Conservation (phyloP, 2,797 vertebrate species). For the Epinephelus awoara region DNA sequence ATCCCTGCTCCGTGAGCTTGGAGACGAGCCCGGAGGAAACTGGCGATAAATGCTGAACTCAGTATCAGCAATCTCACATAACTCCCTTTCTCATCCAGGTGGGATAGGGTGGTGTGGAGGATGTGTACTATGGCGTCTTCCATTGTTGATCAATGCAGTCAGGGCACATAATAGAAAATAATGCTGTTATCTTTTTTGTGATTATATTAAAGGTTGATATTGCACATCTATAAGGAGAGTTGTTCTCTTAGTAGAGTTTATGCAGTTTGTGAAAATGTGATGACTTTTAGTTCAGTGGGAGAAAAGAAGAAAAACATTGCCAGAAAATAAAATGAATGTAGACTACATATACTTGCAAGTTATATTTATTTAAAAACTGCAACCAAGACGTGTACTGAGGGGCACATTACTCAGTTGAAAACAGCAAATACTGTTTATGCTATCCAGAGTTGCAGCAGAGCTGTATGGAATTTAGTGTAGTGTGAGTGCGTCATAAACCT, state of each 20-base stretch:
- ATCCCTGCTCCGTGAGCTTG: too few species aligned
- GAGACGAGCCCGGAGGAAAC: too few species aligned
- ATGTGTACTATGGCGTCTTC: too few species aligned
- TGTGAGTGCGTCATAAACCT: neutral
- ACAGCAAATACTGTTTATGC: conserved; percentile 1
- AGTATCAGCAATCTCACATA: too few species aligned
- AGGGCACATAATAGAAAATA: neutral
- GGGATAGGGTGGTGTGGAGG: too few species aligned
- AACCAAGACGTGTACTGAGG: neutral
- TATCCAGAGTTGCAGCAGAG: neutral
- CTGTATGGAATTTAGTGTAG: neutral
- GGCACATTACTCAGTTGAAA: neutral
- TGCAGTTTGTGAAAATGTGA: neutral
- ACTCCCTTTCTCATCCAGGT: too few species aligned
- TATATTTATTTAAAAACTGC: neutral
- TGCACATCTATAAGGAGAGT: neutral
- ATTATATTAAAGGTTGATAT: too few species aligned
- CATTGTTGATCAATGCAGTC: too few species aligned
- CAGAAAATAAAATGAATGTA: neutral
- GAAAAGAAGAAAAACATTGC: neutral
- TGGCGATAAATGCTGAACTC: too few species aligned
- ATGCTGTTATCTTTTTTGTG: too few species aligned
- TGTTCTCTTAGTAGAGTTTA: neutral
- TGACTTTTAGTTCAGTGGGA: neutral
- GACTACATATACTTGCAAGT: neutral